These are phyloP conservation scores for Neoascia interrupta DNA, from an alignment of 2,888 invertebrate species.

Conservation along the genomic window DNA sequence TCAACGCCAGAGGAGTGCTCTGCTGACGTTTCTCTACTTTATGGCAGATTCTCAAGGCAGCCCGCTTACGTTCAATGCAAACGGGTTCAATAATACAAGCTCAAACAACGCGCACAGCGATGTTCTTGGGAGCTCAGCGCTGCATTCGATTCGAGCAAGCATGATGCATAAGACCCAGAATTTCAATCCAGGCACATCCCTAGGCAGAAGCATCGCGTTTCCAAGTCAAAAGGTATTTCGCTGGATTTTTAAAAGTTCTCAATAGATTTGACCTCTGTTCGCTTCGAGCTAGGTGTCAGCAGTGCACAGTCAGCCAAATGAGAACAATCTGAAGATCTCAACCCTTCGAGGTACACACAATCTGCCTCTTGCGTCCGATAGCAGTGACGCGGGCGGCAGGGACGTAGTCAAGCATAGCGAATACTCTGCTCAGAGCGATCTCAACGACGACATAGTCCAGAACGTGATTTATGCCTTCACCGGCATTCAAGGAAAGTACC, in stretches of 20 bases:
- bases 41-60: slow-evolving; percentile 73
- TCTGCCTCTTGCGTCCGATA: slow-evolving; percentile 62
- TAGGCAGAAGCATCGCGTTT: slow-evolving; percentile 9
- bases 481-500: slow-evolving; percentile 90
- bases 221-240: slow-evolving; percentile 35
- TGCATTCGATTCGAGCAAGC: slow-evolving; percentile 70
- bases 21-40: slow-evolving; percentile 81
- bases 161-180: slow-evolving; percentile 63
- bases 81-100: slow-evolving; percentile 61
- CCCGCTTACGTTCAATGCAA: slow-evolving; percentile 46
- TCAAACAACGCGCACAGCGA: slow-evolving; percentile 24
- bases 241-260: too few relatives aligned
- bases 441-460: slow-evolving; percentile 82
- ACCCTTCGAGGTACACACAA: slow-evolving; percentile 35
- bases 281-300: slow-evolving; percentile 5
- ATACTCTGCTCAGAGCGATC: slow-evolving; percentile 37
- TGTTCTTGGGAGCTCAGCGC: slow-evolving; percentile 60
- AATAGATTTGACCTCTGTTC: not conserved
- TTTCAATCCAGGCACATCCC: slow-evolving; percentile 18
- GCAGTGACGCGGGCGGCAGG: slow-evolving; percentile 62
- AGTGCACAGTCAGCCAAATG: slow-evolving; percentile 8
- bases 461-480: slow-evolving; percentile 93
- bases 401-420: slow-evolving; percentile 32
- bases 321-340: slow-evolving; percentile 33
- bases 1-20: slow-evolving; percentile 82